Percentiles rank a stretch among this genome's conserved stretches.
These are phyloP conservation scores for Platyura marginata DNA, from an alignment of 1,140 invertebrate genomes.

Conservation along the genomic window DNA sequence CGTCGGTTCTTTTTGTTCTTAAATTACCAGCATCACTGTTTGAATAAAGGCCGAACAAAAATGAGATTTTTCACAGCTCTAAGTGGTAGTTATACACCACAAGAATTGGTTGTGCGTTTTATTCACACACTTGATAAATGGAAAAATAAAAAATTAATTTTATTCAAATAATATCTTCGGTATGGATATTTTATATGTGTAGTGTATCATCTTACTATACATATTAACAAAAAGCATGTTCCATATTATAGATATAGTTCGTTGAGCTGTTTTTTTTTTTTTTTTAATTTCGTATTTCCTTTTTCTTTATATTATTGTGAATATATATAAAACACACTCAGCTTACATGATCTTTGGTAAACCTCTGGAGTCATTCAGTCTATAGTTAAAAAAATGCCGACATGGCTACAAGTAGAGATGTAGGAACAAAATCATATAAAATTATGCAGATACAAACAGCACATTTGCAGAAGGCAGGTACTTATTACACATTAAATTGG, in stretches of 20 bases:
- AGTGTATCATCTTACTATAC: no score
- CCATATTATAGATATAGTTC: no score
- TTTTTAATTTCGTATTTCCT: no score
- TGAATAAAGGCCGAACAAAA: neutral
- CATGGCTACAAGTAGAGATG: neutral
- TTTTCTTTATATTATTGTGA: no score
- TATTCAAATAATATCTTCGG: no score
- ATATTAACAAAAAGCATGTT: no score
- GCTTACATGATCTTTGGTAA: no score
- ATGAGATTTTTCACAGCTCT: neutral
- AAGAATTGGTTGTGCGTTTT: neutral
- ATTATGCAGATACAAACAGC: neutral
- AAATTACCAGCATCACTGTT: neutral
- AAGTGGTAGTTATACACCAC: neutral
- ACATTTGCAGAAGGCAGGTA: neutral
- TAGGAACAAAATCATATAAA: neutral
- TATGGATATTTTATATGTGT: no score
- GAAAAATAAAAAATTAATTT: no score
- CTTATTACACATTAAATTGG: neutral
- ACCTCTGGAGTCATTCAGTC: neutral
- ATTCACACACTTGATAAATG: no score
- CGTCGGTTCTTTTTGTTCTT: neutral
- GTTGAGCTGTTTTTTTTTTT: no score
- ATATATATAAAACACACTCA: no score
- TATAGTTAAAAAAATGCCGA: neutral